Evolutionary conservation across 2,797 vertebrate species (phyloP), one percentile per base, ranked within the genome.

Genomic region (Galagoides demidoff): DNA sequence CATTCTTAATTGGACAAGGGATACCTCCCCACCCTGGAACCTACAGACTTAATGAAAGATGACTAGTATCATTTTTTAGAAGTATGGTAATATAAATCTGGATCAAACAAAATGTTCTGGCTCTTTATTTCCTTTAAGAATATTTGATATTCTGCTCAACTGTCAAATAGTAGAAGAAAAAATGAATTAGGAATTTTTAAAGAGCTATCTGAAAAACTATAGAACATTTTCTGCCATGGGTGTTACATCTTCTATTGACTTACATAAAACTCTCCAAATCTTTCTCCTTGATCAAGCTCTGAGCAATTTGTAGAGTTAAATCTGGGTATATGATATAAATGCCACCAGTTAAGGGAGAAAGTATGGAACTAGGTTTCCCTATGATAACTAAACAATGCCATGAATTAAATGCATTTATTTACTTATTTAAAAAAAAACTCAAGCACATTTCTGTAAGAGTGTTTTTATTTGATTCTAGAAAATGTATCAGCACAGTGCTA

Each of bases 171-270:
- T 11, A 23, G 31, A 57, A 84, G 2, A 29, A 45, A 45, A 90
- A 97, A 97, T 96, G 84, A 91, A 97, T 97, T 90, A 70, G 59
- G 91, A 66, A 97, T 97, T 97, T 95, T 89, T 71, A 81, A 96
- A 96, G 96, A 49, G 17, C 92, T 55, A n/a, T 84, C 78, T 94
- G 85, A 84, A 81, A 79, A 88, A 94, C 74, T 63, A 76, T 92
- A 93, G 27, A 96, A 49, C 39, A 92, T 90, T 98, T 97, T 96
- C 43, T 94, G 27, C 37, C 92, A 19, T 12, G 89, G 95, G 43
- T 68, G 23, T 92, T 96, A 74, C 64, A 74, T 70, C 49, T 96
- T 89, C 85, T 82, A 1, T 82, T 90, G 66, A 68, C 34, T 94
- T 82, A 94, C 59, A 89, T 74, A 93, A 96, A 97, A 89, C 85